Conservation (phyloP, 1,140 invertebrate genomes). For the Sycobia sp. region DNA sequence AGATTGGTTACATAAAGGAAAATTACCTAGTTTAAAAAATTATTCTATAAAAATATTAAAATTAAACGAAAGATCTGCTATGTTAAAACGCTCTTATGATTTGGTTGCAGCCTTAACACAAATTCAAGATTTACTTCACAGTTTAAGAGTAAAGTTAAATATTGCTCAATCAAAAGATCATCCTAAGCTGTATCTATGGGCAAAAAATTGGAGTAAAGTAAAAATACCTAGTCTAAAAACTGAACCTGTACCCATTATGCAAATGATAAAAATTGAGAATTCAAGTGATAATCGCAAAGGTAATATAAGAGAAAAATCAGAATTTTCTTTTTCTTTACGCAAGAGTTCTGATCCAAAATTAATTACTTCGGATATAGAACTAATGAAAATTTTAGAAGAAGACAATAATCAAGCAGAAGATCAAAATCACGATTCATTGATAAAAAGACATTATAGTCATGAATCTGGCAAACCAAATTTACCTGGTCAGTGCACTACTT, state of each 20-base stretch:
- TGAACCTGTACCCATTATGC: conserved; percentile 52
- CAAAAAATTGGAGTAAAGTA: conserved; percentile 77
- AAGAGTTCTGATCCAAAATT: conserved; percentile 49
- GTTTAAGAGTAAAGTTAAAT: conserved; percentile 75
- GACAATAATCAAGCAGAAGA: conserved; percentile 50
- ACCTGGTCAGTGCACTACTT: too few relatives aligned
- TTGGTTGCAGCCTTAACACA: conserved; percentile 73
- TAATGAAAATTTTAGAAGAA: conserved; percentile 60
- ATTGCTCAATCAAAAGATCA: conserved; percentile 79
- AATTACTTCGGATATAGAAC: conserved; percentile 56
- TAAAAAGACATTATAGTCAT: neutral
- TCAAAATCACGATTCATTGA: conserved; percentile 25
- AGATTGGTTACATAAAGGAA: conserved; percentile 85
- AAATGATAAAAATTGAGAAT: conserved; percentile 43
- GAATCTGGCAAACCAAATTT: too few relatives aligned
- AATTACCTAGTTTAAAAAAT: conserved; percentile 65
- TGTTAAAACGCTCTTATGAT: conserved; percentile 73
- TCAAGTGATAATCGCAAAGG: neutral
- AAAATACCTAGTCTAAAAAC: conserved; percentile 50
- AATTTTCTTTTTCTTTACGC: conserved; percentile 37
- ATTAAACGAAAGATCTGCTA: conserved; percentile 57
- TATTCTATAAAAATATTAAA: conserved; percentile 7
- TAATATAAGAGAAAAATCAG: conserved; percentile 35
- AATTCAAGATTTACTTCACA: conserved; percentile 72
- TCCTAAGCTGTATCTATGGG: conserved; percentile 84